These are phyloP conservation scores for Flabesymbios commensalis DNA, from an alignment of 2,888 invertebrate genomes.

Conservation along the genomic window DNA sequence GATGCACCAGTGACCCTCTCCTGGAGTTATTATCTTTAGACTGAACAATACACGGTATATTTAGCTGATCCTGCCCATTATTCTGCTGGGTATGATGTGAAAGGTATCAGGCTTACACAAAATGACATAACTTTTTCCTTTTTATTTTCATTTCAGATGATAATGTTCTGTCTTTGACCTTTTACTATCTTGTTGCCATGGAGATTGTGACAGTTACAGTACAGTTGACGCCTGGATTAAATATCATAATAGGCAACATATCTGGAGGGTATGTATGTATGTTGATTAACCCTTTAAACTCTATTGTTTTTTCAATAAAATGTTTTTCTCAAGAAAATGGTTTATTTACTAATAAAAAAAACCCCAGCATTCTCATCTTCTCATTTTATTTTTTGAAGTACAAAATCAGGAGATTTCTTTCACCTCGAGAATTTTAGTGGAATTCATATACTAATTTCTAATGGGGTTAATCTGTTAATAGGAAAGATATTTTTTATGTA, in stretches of 20 bases:
- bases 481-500: too few relatives aligned
- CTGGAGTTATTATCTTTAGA: too few relatives aligned
- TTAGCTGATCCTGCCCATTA: too few relatives aligned
- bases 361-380: too few relatives aligned
- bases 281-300: neutral
- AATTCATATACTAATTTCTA: too few relatives aligned
- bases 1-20: too few relatives aligned
- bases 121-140: neutral
- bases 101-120: too few relatives aligned
- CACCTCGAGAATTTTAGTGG: too few relatives aligned
- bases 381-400: too few relatives aligned
- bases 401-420: too few relatives aligned
- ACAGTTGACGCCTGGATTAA: slow-evolving; percentile 41
- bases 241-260: slow-evolving; percentile 37
- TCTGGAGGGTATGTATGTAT: slow-evolving; percentile 47
- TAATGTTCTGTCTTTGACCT: slow-evolving; percentile 66
- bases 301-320: neutral
- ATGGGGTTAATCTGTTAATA: too few relatives aligned
- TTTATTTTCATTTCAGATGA: slow-evolving; percentile 62
- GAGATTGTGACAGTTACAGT: slow-evolving; percentile 71
- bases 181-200: slow-evolving; percentile 73
- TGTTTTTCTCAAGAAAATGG: neutral
- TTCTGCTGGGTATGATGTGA: neutral
- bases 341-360: neutral
- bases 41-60: too few relatives aligned